Conservation (phyloP, 92 coral and sea anemone species). For the Epizoanthus scotinus region DNA sequence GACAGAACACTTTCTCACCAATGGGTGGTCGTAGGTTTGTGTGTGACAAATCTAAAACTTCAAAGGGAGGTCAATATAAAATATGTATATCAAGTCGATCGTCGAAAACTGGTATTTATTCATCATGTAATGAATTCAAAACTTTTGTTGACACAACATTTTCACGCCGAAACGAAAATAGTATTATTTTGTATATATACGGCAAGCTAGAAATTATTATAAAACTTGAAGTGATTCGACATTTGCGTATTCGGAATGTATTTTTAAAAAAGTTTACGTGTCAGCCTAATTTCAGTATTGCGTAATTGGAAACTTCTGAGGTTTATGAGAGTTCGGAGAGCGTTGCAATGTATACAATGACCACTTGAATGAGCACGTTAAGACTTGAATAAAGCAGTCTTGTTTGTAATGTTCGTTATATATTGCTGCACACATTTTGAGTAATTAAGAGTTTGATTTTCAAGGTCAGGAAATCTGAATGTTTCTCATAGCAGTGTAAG, state of each 20-base stretch:
- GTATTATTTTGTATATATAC: neutral
- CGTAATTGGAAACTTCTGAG: neutral
- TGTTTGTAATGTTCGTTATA: no score
- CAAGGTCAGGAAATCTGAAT: no score
- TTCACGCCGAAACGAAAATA: neutral
- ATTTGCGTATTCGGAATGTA: no score
- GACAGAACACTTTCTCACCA: neutral
- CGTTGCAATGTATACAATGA: neutral
- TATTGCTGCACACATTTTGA: no score
- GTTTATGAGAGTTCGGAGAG: neutral
- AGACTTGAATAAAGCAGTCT: neutral
- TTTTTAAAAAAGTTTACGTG: neutral
- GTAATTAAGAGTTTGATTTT: no score
- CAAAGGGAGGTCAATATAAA: neutral
- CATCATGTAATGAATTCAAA: neutral
- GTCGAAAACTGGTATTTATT: neutral
- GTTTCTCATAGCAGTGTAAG: no score
- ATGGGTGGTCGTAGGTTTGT: neutral
- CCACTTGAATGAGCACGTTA: slow-evolving; percentile 3
- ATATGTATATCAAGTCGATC: neutral
- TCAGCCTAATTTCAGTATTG: neutral
- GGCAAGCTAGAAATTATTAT: neutral
- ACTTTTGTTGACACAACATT: neutral
- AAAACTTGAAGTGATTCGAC: neutral
- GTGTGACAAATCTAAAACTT: neutral